Evolutionary conservation across 2,113 vertebrate genomes (phyloP).

Genomic region (Passer domesticus): DNA sequence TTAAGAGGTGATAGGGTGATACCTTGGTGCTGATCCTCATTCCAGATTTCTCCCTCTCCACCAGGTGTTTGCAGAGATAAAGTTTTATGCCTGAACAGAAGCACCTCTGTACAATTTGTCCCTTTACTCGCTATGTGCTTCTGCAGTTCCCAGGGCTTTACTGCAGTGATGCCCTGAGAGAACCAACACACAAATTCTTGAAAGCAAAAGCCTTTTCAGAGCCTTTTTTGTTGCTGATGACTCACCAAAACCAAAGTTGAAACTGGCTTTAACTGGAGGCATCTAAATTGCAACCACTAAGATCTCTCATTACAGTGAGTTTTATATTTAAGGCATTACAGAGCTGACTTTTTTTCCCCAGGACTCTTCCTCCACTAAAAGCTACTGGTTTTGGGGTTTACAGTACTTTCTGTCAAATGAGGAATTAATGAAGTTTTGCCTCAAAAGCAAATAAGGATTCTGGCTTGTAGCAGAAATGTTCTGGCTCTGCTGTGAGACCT

Average conservation of each 20-base stretch:
- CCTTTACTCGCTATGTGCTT: background rate
- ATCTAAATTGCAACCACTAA: background rate
- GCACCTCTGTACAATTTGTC: background rate
- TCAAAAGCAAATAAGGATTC: background rate
- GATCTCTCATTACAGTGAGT: rapidly evolving
- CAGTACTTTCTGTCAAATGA: background rate
- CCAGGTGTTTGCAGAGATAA: background rate
- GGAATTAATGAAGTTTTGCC: background rate
- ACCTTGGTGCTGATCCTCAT: background rate
- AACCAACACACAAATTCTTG: background rate
- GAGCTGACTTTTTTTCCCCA: background rate
- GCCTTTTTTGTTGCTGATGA: background rate
- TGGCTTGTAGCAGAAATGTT: background rate
- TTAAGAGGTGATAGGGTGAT: background rate
- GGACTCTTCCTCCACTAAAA: background rate
- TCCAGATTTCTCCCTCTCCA: background rate
- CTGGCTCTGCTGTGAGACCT: background rate
- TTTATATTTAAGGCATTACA: background rate
- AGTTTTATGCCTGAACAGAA: background rate
- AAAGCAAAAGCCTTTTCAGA: background rate
- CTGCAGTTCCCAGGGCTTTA: background rate
- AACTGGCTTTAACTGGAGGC: background rate
- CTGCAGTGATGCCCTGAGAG: background rate
- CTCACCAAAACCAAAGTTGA: background rate
- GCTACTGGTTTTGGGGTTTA: rapidly evolving